Base-by-base conservation (phyloP, 2,888 invertebrate species). In the Drosophila parthenogenetica region DNA sequence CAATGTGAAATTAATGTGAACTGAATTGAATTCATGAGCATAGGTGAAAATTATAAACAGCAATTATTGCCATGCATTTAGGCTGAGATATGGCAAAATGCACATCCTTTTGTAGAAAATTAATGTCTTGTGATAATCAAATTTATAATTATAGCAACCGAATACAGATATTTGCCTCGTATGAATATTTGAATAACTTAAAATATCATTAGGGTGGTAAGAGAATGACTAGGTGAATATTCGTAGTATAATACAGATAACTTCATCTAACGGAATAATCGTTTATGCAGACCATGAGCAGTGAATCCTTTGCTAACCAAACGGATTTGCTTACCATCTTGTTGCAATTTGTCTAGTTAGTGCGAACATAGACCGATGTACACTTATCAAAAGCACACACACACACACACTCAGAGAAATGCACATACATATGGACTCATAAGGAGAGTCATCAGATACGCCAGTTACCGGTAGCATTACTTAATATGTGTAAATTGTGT, bases 401-500 rank as follows among this genome's bases (percentile, higher is more conserved):
- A 39, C 17, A 46, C 17, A 29, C 14, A 54, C n/a, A 40, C 17
- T 2, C 42, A 54, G 35, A 8, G 14, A 45, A 14, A 29, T 13
- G 46, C 11, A 35, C 22, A 5, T 35, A 49, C 42, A 13, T 35
- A 35, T 35, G 35, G 29, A n/a, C 19, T 35, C 10, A 51, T n/a
- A 25, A 13, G 25, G 17, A 43, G 14, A 53, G 25, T 39, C 58
- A 58, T 17, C 29, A 65, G 71, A 60, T 59, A 48, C 42, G 62
- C 50, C 66, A 74, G 77, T 78, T 72, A 74, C 85, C 89, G 85
- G 84, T 77, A 77, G 87, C 79, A 86, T 84, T 82, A 87, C 77
- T 87, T 87, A 87, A 89, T 84, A 87, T 87, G 87, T 89, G 89
- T 75, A 89, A 87, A 87, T 89, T 89, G 87, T 85, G 87, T 77